Evolutionary conservation across 2,113 vertebrate genomes (phyloP).

Genomic region (Indri indri): DNA sequence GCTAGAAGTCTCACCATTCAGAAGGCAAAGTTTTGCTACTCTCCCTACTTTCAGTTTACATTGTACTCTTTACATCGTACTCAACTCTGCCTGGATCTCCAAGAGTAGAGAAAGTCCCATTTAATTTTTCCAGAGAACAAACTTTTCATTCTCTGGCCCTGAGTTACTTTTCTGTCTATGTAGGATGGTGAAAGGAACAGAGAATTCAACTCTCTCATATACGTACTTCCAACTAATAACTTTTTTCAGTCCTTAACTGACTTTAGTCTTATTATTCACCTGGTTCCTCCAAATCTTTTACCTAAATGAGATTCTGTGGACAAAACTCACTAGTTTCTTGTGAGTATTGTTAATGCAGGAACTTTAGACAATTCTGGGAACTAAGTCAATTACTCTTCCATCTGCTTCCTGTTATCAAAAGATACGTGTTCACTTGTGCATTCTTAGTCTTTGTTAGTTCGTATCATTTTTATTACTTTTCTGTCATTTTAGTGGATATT

Average conservation of each 20-base stretch:
- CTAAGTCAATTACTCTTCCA: neutral
- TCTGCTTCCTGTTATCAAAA: neutral
- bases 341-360: neutral
- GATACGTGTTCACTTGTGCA: neutral
- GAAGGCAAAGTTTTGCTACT: neutral
- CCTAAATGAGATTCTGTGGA: neutral
- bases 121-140: neutral
- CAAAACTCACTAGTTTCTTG: neutral
- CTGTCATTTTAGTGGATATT: neutral
- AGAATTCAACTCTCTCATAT: neutral
- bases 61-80: neutral
- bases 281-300: neutral
- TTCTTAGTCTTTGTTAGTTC: neutral
- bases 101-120: neutral
- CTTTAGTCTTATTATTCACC: neutral
- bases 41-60: neutral
- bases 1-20: neutral
- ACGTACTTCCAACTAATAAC: neutral
- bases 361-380: conserved; percentile 3
- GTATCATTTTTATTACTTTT: neutral
- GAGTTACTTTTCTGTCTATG: neutral
- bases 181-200: neutral
- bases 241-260: neutral
- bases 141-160: neutral
- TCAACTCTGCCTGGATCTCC: neutral